Conservation (phyloP, 2,797 vertebrate species). For the Gallinago nigripennis region DNA sequence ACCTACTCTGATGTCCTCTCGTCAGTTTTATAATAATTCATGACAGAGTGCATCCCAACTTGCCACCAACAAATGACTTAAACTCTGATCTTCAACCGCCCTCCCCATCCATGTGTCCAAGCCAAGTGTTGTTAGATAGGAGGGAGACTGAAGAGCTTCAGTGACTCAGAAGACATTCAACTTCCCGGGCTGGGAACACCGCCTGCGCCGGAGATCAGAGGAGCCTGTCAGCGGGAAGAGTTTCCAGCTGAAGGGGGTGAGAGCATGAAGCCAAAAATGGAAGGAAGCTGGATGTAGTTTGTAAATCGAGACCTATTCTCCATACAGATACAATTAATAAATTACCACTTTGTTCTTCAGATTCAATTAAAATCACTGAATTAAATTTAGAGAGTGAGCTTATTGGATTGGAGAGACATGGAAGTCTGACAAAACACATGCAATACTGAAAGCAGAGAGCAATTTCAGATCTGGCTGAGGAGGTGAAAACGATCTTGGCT, state of each 20-base stretch:
- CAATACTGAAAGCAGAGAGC: not conserved
- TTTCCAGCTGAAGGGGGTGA: conserved; percentile 12
- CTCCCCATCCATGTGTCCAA: not conserved
- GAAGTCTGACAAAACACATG: not conserved
- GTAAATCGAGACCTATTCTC: not conserved
- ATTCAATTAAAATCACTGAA: conserved; percentile 10
- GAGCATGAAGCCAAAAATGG: not conserved
- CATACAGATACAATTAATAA: not conserved
- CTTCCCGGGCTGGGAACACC: not conserved
- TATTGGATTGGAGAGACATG: not conserved
- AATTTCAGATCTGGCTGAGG: not conserved
- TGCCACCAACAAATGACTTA: not conserved
- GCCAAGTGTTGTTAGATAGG: not conserved
- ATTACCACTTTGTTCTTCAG: not conserved
- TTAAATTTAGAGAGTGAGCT: not conserved
- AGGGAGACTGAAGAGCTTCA: not conserved
- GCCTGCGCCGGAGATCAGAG: not conserved
- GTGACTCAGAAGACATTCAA: conserved; percentile 31
- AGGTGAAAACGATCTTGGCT: not conserved
- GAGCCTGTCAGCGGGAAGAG: not conserved
- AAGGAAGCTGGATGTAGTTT: not conserved
- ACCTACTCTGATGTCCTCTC: not conserved
- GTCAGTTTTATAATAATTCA: not conserved
- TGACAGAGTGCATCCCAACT: not conserved
- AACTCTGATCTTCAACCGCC: not conserved